Base-by-base conservation (phyloP, 2,113 vertebrate genomes). In the Tragelaphus buxtoni region DNA sequence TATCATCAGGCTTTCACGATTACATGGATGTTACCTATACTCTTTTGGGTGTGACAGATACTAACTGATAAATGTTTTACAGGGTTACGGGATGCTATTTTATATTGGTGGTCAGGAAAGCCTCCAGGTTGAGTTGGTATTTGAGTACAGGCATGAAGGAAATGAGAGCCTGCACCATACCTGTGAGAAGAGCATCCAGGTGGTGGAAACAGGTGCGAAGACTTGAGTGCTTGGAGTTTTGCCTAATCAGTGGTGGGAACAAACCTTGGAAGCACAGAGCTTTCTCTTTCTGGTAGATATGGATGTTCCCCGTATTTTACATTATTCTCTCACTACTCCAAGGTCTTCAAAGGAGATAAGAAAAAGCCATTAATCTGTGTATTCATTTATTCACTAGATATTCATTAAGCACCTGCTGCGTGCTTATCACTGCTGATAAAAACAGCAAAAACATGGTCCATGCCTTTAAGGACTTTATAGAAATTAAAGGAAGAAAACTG, bases 161-260 rank as follows among this genome's bases (percentile, higher is more conserved):
- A 20, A 42, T 11, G 17, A 63, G 2, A 85, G 16, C 0, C 4
- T 2, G 22, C 0, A 0, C 47, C 18, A 1, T 3, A 2, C 3
- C 16, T 11, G 12, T 0, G 5, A 55, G 22, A 28, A 53, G 47
- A 16, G 55, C 22, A 8, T 35, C 39, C 32, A 16, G 47, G 49
- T 0, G 47, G 17, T 4, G 1, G 65, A 35, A 60, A 26, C 9
- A 63, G n/a, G 8, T 14, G 47, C 30, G 13, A 79, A 42, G 53
- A 55, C 20, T 22, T 4, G 7, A 13, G 51, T 4, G 8, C 17
- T 7, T 16, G 1, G 5, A 16, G 58, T 3, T 42, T 14, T 22
- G 10, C 53, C 80, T 9, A 35, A 11, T 26, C 58, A 4, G 1
- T 3, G 9, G 32, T 0, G 14, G 32, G 26, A 55, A 47, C 22